Conservation (phyloP, 2,797 vertebrate genomes). For the Nothura maculosa region DNA sequence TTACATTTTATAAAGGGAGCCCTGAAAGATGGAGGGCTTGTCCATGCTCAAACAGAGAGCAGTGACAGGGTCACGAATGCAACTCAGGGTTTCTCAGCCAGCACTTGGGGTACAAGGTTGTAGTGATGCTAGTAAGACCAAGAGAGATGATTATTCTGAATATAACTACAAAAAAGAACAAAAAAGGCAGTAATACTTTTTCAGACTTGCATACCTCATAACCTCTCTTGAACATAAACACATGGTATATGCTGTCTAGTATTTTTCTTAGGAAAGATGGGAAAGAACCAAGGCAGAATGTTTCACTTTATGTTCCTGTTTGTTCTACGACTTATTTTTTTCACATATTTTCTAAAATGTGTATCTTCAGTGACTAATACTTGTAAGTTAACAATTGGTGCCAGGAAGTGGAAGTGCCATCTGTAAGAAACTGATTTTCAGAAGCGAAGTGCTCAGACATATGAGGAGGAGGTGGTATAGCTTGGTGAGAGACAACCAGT, state of each 20-base stretch:
- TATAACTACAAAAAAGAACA: not conserved
- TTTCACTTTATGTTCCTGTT: conserved; percentile 68
- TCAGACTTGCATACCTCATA: not conserved
- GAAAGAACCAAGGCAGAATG: conserved; percentile 30
- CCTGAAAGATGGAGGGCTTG: not conserved
- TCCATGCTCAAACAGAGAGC: not conserved
- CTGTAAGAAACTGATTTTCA: conserved; percentile 56
- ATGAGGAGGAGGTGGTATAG: conserved; percentile 69
- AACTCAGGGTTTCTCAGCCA: not conserved
- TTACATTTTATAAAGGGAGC: not conserved
- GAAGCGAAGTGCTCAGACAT: conserved; percentile 64
- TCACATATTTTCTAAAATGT: conserved; percentile 62
- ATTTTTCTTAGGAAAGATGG: conserved; percentile 36
- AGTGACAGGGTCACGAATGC: not conserved
- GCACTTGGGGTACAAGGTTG: not conserved
- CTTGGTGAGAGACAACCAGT: conserved; percentile 63
- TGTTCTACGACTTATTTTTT: conserved; percentile 66
- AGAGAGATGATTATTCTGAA: not conserved
- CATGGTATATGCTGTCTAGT: not conserved
- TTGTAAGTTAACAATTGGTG: conserved; percentile 58
- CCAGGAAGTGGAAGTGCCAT: conserved; percentile 68
- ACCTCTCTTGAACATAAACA: conserved; percentile 6
- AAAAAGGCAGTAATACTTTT: not conserved
- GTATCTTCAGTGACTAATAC: conserved; percentile 69
- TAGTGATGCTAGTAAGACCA: not conserved